A percentile compares a stretch with the other conserved stretches of the same genome.
These are phyloP conservation scores for Ivindomyrus marchei DNA, from an alignment of 2,113 vertebrate genomes.

Conservation along the genomic window DNA sequence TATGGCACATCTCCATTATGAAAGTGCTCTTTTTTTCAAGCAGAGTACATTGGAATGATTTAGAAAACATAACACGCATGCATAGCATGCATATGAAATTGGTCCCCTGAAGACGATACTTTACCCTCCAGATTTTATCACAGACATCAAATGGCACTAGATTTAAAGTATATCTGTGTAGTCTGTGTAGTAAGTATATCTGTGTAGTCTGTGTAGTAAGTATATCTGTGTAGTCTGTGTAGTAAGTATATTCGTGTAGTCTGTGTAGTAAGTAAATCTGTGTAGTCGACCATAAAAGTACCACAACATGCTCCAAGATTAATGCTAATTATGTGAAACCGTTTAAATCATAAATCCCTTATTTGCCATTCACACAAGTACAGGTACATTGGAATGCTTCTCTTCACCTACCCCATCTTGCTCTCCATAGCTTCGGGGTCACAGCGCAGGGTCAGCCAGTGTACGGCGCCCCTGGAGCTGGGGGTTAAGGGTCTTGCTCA, in stretches of 20 bases:
- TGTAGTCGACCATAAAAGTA: background rate
- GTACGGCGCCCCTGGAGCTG: background rate
- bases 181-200: too few relatives aligned
- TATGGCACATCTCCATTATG: background rate
- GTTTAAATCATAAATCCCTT: background rate
- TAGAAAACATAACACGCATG: background rate
- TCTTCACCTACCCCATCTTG: background rate
- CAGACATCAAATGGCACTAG: background rate
- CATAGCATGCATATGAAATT: background rate
- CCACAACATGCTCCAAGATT: background rate
- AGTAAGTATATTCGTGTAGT: too few relatives aligned
- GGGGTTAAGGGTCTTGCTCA: background rate
- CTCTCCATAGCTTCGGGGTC: background rate
- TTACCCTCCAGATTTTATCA: background rate
- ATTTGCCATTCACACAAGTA: background rate
- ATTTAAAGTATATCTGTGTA: background rate
- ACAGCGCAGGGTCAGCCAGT: background rate
- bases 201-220: background rate
- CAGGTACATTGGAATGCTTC: background rate
- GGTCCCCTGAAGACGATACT: background rate
- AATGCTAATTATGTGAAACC: conserved; percentile 2
- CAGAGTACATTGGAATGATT: background rate
- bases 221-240: background rate
- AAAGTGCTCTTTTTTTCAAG: background rate
- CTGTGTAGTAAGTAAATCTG: background rate